phyloP scores from a whole-genome alignment of 2,113 vertebrate species.

The Erpornis zantholeuca region DNA sequence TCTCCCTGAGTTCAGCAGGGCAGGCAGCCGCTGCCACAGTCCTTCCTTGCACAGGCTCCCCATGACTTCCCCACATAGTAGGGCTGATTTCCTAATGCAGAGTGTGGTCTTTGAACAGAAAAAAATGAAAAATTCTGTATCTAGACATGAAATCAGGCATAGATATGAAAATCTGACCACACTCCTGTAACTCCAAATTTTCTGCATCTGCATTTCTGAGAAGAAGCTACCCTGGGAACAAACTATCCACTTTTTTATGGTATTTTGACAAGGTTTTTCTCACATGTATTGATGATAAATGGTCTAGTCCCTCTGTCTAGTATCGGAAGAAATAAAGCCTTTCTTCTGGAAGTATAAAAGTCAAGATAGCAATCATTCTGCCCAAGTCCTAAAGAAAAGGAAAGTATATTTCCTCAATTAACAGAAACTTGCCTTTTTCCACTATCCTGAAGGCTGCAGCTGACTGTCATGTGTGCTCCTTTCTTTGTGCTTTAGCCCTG shows the following conservation, averaged over 20 bases:
- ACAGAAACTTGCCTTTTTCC: not conserved
- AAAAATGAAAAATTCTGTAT: not conserved
- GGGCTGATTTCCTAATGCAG: not conserved
- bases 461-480: not conserved
- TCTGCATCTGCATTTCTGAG: not conserved
- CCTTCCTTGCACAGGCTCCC: not conserved
- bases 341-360: not conserved
- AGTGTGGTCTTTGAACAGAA: not conserved
- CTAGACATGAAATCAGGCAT: not conserved
- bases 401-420: not conserved
- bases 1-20: rapidly evolving
- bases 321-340: not conserved
- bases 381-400: not conserved
- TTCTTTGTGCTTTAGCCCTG: not conserved
- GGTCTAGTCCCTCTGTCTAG: not conserved
- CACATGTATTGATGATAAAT: not conserved
- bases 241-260: not conserved
- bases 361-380: not conserved
- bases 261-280: not conserved
- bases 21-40: not conserved
- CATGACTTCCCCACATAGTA: not conserved
- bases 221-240: not conserved
- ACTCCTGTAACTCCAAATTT: not conserved
- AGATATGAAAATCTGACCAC: not conserved
- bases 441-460: not conserved